Evolutionary conservation across 2,797 vertebrate species (phyloP).

Genomic region (Bryconaethiops microstoma): DNA sequence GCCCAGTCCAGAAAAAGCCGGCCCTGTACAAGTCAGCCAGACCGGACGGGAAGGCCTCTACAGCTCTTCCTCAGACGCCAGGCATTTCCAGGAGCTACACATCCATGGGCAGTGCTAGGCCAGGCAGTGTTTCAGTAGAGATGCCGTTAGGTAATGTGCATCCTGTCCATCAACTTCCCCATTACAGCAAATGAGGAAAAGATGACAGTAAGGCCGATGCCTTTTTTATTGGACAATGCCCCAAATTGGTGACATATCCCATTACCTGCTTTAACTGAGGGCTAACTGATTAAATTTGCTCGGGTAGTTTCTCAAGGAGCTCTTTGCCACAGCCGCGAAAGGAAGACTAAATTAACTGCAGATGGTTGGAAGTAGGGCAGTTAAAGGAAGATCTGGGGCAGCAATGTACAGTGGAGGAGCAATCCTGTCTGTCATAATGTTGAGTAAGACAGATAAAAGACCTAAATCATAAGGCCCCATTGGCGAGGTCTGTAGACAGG

Average conservation of each 20-base stretch:
- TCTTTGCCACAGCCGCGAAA: slow-evolving; percentile 14
- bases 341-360: slow-evolving; percentile 52
- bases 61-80: background rate
- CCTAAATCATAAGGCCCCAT: slow-evolving; percentile 4
- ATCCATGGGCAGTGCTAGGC: background rate
- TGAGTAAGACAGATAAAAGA: slow-evolving; percentile 26
- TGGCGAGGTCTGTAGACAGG: background rate
- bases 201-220: slow-evolving; percentile 27
- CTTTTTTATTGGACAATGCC: slow-evolving; percentile 46
- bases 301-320: slow-evolving; percentile 20
- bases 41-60: slow-evolving; percentile 16
- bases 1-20: slow-evolving; percentile 23
- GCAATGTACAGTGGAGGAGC: slow-evolving; percentile 35
- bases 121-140: slow-evolving; percentile 10
- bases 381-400: slow-evolving; percentile 62
- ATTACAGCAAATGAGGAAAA: slow-evolving; percentile 60
- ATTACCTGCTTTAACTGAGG: slow-evolving; percentile 57
- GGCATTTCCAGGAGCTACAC: background rate
- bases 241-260: slow-evolving; percentile 54
- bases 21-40: background rate
- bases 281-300: slow-evolving; percentile 39
- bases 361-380: slow-evolving; percentile 59
- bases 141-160: background rate
- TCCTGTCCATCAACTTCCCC: slow-evolving; percentile 10
- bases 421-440: slow-evolving; percentile 24